A percentile compares a stretch with the other conserved stretches of the same genome.
These are phyloP conservation scores for Xiphophorus couchianus DNA, from an alignment of 2,113 vertebrate genomes.

Conservation along the genomic window DNA sequence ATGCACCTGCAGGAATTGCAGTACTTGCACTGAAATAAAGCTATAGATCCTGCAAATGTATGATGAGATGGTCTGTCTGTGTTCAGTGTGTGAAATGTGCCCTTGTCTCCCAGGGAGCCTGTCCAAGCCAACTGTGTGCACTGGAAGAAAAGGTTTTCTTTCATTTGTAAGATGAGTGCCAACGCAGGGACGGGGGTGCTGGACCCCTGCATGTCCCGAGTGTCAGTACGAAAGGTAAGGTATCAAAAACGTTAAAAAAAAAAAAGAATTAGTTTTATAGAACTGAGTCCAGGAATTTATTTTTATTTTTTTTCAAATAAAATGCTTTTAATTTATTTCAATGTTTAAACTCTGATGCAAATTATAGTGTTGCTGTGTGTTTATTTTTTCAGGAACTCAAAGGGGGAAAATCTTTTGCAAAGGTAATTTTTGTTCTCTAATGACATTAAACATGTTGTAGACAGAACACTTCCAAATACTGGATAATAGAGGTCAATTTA, in stretches of 20 bases:
- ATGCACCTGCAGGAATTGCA: not conserved
- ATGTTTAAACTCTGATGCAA: not conserved
- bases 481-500: slow-evolving; percentile 14
- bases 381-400: slow-evolving; percentile 88
- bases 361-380: not conserved
- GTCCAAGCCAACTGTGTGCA: slow-evolving; percentile 92
- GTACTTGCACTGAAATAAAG: not conserved
- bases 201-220: slow-evolving; percentile 90
- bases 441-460: slow-evolving; percentile 50
- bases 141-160: slow-evolving; percentile 92
- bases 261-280: too few species aligned
- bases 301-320: not conserved
- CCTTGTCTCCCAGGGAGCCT: slow-evolving; percentile 81
- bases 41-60: not conserved
- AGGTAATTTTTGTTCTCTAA: slow-evolving; percentile 81
- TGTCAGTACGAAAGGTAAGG: slow-evolving; percentile 93
- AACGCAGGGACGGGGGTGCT: slow-evolving; percentile 88
- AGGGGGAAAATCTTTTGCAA: slow-evolving; percentile 93
- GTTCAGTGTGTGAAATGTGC: not conserved
- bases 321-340: not conserved
- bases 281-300: not conserved
- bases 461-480: not conserved
- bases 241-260: slow-evolving; percentile 30
- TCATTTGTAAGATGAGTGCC: slow-evolving; percentile 94
- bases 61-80: not conserved